Percentiles rank a stretch among this genome's conserved stretches.
Evolutionary conservation across 2,888 invertebrate genomes (phyloP).

Genomic region (Aleiodes alternator): DNA sequence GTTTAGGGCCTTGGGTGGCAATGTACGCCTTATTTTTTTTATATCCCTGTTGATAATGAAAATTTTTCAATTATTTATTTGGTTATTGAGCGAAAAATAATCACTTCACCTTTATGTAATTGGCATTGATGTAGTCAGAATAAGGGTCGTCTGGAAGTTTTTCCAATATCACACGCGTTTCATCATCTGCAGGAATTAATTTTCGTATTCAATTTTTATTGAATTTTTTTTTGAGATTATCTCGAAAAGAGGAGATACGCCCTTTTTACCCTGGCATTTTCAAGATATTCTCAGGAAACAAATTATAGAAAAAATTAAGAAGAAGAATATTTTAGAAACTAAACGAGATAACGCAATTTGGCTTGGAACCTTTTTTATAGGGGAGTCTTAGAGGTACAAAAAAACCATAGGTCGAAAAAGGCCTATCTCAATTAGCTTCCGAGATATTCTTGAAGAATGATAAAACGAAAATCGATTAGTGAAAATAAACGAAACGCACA

Average conservation of each 20-base stretch:
- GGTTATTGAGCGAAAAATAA: conserved; percentile 1
- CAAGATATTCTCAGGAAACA: no score
- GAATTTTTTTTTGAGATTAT: no score
- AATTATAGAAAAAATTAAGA: no score
- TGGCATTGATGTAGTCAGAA: conserved; percentile 78
- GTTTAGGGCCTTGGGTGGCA: conserved; percentile 73
- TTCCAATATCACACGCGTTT: conserved; percentile 75
- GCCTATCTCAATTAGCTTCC: no score
- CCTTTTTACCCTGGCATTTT: no score
- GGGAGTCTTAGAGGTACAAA: no score
- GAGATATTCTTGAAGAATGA: background rate
- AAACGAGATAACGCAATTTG: no score
- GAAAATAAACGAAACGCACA: conserved; percentile 73
- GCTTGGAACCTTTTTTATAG: no score
- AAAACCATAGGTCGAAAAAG: no score
- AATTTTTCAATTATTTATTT: conserved; percentile 18
- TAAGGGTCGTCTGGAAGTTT: conserved; percentile 71
- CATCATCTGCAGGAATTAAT: conserved; percentile 72
- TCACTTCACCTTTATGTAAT: conserved; percentile 74
- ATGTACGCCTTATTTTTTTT: conserved; percentile 66
- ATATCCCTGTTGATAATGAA: conserved; percentile 54
- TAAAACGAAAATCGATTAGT: no score
- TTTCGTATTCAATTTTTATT: background rate
- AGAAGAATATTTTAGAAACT: background rate
- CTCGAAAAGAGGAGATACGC: no score